These are phyloP conservation scores for Hippotragus niger DNA, from an alignment of 2,113 vertebrate species.

Conservation along the genomic window DNA sequence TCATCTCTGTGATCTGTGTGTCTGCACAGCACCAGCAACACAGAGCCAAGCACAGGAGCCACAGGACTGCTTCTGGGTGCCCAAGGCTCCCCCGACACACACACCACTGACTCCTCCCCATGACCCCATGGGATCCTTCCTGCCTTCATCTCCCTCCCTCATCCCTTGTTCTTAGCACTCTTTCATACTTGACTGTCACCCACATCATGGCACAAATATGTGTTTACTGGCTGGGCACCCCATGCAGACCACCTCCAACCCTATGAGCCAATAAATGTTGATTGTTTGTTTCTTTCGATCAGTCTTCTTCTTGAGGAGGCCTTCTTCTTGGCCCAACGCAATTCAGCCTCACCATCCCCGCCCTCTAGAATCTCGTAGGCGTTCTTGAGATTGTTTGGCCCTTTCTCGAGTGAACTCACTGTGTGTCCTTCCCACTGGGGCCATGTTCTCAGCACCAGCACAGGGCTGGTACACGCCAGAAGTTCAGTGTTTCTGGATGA, in stretches of 20 bases:
- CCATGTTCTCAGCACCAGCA: neutral
- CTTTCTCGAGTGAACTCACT: neutral
- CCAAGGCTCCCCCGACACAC: fast-evolving
- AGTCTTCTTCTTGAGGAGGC: neutral
- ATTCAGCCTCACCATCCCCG: neutral
- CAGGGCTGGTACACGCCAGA: neutral
- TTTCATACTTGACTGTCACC: neutral
- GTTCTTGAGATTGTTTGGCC: neutral
- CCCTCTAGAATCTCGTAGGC: neutral
- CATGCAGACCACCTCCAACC: neutral
- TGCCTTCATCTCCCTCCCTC: neutral
- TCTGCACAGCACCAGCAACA: slow-evolving; percentile 70
- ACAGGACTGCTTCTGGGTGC: neutral
- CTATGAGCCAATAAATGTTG: neutral
- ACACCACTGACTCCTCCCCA: neutral
- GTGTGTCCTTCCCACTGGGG: neutral
- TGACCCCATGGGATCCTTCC: neutral
- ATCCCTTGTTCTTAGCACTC: neutral
- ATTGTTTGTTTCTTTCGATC: neutral
- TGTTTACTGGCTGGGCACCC: neutral
- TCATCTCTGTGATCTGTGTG: slow-evolving; percentile 68
- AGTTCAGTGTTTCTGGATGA: neutral
- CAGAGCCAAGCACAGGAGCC: slow-evolving; percentile 57
- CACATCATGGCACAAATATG: neutral
- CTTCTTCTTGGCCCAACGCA: neutral